A percentile compares a stretch with the other conserved stretches of the same genome.
Conservation (phyloP, 2,797 vertebrate species). For the Sitta carolinensis region DNA sequence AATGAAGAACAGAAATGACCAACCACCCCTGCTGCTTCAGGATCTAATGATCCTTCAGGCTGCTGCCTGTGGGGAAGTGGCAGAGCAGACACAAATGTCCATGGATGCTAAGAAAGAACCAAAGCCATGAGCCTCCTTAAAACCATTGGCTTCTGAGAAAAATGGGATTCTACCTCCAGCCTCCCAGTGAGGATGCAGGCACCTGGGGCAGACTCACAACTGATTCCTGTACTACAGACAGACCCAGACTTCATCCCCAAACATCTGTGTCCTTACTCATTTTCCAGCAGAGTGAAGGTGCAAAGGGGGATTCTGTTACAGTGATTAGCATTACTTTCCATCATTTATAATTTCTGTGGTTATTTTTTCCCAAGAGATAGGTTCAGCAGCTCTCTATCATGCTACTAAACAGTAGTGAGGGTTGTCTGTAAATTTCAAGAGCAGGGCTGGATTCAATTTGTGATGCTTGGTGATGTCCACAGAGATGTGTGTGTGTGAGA, state of each 20-base stretch:
- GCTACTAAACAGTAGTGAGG: neutral
- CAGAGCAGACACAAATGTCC: neutral
- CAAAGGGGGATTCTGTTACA: neutral
- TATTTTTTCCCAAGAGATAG: neutral
- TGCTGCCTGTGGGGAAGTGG: neutral
- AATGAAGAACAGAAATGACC: slow-evolving; percentile 62
- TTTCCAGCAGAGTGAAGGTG: neutral
- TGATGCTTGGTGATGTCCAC: neutral
- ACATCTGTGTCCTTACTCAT: neutral
- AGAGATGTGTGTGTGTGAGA: neutral
- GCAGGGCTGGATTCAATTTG: neutral
- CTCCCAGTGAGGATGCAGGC: neutral
- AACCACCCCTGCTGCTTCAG: neutral
- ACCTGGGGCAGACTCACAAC: neutral
- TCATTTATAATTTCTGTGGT: neutral
- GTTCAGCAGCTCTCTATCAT: neutral
- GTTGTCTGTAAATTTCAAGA: neutral
- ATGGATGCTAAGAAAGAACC: neutral
- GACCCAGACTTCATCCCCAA: neutral
- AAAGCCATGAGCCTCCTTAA: neutral
- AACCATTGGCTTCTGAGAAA: neutral
- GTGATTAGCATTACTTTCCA: neutral
- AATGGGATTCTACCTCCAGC: neutral
- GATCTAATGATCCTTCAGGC: neutral
- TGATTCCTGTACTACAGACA: neutral